Evolutionary conservation across 2,113 vertebrate species (phyloP).

Genomic region (Hipposideros armiger): DNA sequence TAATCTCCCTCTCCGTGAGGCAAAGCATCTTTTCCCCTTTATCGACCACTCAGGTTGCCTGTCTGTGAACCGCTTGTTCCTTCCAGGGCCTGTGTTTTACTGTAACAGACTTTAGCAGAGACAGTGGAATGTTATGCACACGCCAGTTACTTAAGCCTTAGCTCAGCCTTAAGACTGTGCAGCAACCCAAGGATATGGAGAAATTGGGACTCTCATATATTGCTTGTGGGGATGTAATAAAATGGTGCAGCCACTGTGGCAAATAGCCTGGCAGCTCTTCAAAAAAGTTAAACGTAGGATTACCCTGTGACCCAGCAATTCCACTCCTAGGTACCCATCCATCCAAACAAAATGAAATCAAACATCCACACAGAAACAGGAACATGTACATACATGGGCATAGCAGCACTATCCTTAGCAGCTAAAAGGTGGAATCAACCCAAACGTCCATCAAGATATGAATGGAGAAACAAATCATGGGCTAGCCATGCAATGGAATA

Average conservation of each 20-base stretch:
- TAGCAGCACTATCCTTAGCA: background rate
- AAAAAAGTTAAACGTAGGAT: background rate
- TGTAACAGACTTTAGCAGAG: background rate
- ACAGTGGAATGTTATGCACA: background rate
- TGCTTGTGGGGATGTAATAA: background rate
- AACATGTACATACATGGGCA: fast-evolving
- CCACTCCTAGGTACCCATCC: too few relatives aligned
- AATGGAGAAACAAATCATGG: fast-evolving
- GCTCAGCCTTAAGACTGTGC: background rate
- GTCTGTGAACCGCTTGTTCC: background rate
- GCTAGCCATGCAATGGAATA: background rate
- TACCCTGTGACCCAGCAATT: background rate
- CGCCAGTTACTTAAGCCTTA: background rate
- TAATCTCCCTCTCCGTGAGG: background rate
- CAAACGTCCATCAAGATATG: background rate
- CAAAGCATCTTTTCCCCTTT: background rate
- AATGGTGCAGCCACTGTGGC: background rate
- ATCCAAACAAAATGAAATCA: background rate
- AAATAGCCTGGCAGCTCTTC: too few relatives aligned
- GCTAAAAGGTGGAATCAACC: background rate
- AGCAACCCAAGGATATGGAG: background rate
- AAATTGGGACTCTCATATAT: fast-evolving
- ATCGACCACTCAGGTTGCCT: background rate
- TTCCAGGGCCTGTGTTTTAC: background rate
- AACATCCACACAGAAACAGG: background rate